Conservation (phyloP, 2,888 invertebrate genomes). For the Lordiphosa andalusiaca region DNA sequence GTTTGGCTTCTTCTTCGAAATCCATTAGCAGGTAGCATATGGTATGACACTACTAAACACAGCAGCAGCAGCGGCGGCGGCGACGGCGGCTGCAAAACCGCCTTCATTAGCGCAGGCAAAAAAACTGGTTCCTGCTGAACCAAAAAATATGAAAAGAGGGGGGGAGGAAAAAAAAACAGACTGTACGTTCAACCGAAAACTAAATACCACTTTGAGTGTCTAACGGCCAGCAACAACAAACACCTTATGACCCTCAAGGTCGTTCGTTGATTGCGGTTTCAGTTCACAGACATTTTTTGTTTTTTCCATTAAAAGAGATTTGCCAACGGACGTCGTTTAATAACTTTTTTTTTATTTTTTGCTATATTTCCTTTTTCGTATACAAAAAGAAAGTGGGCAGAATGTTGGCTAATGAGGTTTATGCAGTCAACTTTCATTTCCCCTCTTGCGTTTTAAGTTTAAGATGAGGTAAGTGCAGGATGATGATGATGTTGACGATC, state of each 20-base stretch:
- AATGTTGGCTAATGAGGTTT: constrained; percentile 58
- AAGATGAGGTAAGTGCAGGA: constrained; percentile 35
- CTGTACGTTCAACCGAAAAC: constrained; percentile 44
- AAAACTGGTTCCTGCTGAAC: constrained; percentile 31
- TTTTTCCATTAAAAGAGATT: constrained; percentile 23
- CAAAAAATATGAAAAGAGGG: constrained; percentile 18
- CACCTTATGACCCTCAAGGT: constrained; percentile 61
- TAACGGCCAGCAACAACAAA: constrained; percentile 32
- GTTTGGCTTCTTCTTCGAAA: constrained; percentile 60
- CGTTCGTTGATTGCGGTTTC: constrained; percentile 71
- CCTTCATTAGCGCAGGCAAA: constrained; percentile 40
- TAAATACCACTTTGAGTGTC: constrained; percentile 57
- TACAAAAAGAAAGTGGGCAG: constrained; percentile 37
- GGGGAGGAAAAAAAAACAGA: neutral
- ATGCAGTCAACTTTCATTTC: constrained; percentile 35
- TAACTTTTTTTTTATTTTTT: constrained; percentile 31
- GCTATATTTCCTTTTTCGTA: constrained; percentile 68
- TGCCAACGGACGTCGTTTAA: no score
- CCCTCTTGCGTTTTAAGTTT: constrained; percentile 16
- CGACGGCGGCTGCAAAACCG: constrained; percentile 27
- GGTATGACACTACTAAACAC: constrained; percentile 59
- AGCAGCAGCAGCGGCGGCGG: constrained; percentile 35
- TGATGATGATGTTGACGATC: no score
- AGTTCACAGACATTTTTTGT: constrained; percentile 21
- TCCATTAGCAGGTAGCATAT: constrained; percentile 76